phyloP scores from a whole-genome alignment of 2,888 invertebrate species.

The Eremobia ochroleuca region DNA sequence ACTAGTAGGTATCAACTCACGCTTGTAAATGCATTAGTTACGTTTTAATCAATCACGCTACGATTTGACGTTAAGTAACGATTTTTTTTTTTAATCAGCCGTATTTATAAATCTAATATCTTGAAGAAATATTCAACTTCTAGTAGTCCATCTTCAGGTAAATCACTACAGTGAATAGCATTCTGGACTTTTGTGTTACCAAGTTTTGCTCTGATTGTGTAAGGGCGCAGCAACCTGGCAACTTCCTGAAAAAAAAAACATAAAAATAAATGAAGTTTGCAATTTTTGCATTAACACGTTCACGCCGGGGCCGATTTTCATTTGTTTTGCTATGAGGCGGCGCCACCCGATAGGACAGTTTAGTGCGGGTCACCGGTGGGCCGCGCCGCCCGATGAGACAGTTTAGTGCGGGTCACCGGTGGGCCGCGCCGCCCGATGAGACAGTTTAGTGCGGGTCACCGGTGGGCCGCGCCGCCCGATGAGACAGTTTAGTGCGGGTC shows the following conservation, averaged over 20 bases:
- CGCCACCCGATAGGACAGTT: too few relatives aligned
- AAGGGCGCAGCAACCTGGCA: constrained; percentile 95
- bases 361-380: too few relatives aligned
- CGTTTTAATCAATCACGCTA: constrained; percentile 45
- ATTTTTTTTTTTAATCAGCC: constrained; percentile 61
- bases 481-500: too few relatives aligned
- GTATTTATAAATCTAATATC: constrained; percentile 89
- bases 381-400: too few relatives aligned
- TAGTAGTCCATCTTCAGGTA: constrained; percentile 95
- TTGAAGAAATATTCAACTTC: constrained; percentile 96
- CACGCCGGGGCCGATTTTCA: too few relatives aligned
- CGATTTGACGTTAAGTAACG: constrained; percentile 60
- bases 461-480: too few relatives aligned
- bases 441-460: too few relatives aligned
- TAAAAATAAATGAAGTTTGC: not conserved
- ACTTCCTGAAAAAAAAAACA: constrained; percentile 92
- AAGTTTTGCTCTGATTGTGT: constrained; percentile 95
- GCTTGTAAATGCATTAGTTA: constrained; percentile 23
- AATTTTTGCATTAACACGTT: not conserved
- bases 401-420: too few relatives aligned
- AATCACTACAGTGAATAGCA: constrained; percentile 98
- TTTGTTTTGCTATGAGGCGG: too few relatives aligned
- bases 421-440: too few relatives aligned
- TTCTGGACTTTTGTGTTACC: constrained; percentile 96
- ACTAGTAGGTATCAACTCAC: not conserved